Base-by-base conservation (phyloP, 2,113 vertebrate species). In the Melanotaenia duboulayi region DNA sequence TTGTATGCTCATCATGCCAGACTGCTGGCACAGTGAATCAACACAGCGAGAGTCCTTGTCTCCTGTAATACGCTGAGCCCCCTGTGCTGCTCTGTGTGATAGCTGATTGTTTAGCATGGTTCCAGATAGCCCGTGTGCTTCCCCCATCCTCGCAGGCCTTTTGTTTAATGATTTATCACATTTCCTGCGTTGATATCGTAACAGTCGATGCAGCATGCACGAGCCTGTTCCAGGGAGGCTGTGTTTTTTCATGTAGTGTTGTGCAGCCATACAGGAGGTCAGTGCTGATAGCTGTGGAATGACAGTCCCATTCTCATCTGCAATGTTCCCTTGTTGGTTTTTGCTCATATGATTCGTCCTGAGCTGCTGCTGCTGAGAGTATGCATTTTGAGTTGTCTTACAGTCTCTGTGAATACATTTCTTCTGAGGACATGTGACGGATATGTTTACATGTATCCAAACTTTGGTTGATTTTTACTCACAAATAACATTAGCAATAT, bases 91-190 rank as follows among this genome's bases (percentile, higher is more conserved):
- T 58, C 62, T 80, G 54, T 66, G 63, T 69, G 83, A 81, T 75
- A 83, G 71, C 50, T 8, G 19, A 25, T 57, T 81, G 61, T 77
- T 84, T 70, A 83, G 69, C 61, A 54, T 62, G 58, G 44, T 57
- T 83, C 74, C 76, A 81, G 70, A 84, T 81, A 71, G 63, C 61
- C 62, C 42, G 19, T 74, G 59, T 49, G 37, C 76, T 83, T 75
- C 81, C 63, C 63, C 42, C 57, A 74, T 39, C 66, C 62, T 71
- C 9, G 4, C 51, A 55, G 66, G 70, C 57, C n/a, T 87, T 83
- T 82, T 78, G 73, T 82, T 84, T 59, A 81, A 87, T 65, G 56
- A 84, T 84, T 86, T 87, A 86, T 87, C 89, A 81, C 39, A 48
- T 82, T 77, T 89, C 74, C 81, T 85, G 76, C 63, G 84, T 80